Conservation (phyloP, 2,888 invertebrate species). For the Diachrysia chrysitis region DNA sequence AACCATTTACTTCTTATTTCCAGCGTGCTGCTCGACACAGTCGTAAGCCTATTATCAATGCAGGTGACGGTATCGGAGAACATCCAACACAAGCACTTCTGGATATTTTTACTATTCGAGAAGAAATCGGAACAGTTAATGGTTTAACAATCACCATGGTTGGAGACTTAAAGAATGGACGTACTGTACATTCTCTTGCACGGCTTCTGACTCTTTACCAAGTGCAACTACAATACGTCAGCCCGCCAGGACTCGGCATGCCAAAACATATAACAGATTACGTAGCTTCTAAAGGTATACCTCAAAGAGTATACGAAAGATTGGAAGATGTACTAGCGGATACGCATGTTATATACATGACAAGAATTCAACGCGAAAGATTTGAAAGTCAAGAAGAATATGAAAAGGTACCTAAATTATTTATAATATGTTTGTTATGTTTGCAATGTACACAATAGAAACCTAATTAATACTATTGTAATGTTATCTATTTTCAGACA, state of each 20-base stretch:
- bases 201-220: conserved; percentile 97
- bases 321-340: conserved; percentile 96
- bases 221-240: conserved; percentile 97
- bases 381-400: conserved; percentile 96
- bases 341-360: conserved; percentile 99
- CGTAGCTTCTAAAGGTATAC: conserved; percentile 93
- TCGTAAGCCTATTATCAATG: conserved; percentile 98
- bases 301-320: conserved; percentile 92
- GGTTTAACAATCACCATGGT: conserved; percentile 99
- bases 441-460: neutral
- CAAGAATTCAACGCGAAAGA: conserved; percentile 98
- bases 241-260: conserved; percentile 96
- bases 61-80: conserved; percentile 99
- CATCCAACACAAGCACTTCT: conserved; percentile 99
- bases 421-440: neutral
- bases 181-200: conserved; percentile 99
- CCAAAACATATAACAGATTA: conserved; percentile 95
- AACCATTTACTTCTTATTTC: conserved; percentile 45
- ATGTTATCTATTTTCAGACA: conserved; percentile 87
- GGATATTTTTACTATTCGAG: conserved; percentile 99
- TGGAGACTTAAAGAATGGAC: conserved; percentile 98
- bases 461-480: neutral
- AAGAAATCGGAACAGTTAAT: conserved; percentile 99
- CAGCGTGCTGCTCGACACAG: conserved; percentile 95
- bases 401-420: conserved; percentile 91